Evolutionary conservation across 92 coral and sea anemone genomes (phyloP).

Genomic region (Diadumene lineata): DNA sequence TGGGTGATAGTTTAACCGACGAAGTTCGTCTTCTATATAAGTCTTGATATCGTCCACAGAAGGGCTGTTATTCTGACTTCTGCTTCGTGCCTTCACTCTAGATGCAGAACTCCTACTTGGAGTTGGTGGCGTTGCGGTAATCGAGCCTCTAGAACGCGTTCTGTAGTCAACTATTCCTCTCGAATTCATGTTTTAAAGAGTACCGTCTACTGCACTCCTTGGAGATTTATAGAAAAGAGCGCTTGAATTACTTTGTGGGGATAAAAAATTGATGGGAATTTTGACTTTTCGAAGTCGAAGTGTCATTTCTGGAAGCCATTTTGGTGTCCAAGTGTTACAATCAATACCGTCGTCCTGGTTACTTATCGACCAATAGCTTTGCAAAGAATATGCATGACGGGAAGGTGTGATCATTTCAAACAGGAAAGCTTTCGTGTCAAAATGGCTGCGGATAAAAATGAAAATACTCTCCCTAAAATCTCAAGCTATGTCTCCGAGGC

Average conservation of each 20-base stretch:
- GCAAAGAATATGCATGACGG: conserved; percentile 28
- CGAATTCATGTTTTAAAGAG: neutral
- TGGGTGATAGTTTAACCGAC: conserved; percentile 54
- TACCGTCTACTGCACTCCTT: neutral
- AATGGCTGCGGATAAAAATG: conserved; percentile 12
- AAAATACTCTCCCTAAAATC: conserved; percentile 37
- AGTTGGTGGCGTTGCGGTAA: conserved; percentile 2
- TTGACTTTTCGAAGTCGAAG: neutral
- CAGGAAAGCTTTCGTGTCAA: conserved; percentile 21
- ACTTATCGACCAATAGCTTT: conserved; percentile 6
- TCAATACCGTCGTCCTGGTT: neutral
- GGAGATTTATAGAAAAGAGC: neutral
- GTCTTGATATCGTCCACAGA: conserved; percentile 67
- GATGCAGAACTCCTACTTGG: neutral
- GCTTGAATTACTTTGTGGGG: neutral
- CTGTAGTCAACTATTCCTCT: neutral
- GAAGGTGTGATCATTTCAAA: neutral
- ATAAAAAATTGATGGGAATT: neutral
- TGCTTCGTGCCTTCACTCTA: neutral
- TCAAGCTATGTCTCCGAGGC: conserved; percentile 66
- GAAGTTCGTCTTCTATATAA: conserved; percentile 70
- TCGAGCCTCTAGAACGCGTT: conserved; percentile 15
- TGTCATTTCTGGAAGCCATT: conserved; percentile 41
- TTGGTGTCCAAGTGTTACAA: conserved; percentile 14
- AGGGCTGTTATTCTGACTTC: neutral